Evolutionary conservation across 53 echinoderm and acorn worm species (phyloP).

Genomic region (Arbacia lixula): DNA sequence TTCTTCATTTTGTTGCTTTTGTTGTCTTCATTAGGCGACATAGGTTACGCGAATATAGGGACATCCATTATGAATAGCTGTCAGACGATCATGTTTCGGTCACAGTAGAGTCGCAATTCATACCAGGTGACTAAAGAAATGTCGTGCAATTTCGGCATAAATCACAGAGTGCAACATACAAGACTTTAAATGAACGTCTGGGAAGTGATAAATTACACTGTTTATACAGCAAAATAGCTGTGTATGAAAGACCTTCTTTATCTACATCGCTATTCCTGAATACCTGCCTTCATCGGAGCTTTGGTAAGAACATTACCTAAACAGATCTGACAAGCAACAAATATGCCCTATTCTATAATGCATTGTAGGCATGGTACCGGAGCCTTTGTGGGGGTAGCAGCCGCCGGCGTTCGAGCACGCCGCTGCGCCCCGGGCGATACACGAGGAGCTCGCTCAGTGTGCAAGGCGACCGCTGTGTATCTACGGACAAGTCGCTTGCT

Average conservation of each 20-base stretch:
- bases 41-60: too few relatives aligned
- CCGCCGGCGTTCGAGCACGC: slow-evolving; percentile 38
- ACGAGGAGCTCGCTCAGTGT: slow-evolving; percentile 9
- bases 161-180: too few relatives aligned
- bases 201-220: slow-evolving; percentile 37
- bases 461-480: slow-evolving; percentile 3
- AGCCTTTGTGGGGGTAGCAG: slow-evolving; percentile 24
- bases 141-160: too few relatives aligned
- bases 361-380: slow-evolving; percentile 27
- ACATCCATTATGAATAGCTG: too few relatives aligned
- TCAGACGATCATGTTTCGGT: too few relatives aligned
- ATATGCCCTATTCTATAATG: slow-evolving; percentile 38
- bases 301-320: slow-evolving; percentile 20
- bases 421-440: slow-evolving; percentile 55
- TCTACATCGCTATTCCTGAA: slow-evolving; percentile 4
- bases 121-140: too few relatives aligned
- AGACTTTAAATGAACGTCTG: too few relatives aligned
- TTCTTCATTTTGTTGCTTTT: too few relatives aligned
- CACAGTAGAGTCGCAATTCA: too few relatives aligned
- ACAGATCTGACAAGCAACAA: slow-evolving; percentile 47
- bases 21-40: too few relatives aligned
- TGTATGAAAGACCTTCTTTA: slow-evolving; percentile 19
- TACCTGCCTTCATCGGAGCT: neutral
- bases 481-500: slow-evolving; percentile 5
- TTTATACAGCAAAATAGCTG: slow-evolving; percentile 30